Conservation (phyloP, 1,140 invertebrate species). For the Monochamus saltuarius region DNA sequence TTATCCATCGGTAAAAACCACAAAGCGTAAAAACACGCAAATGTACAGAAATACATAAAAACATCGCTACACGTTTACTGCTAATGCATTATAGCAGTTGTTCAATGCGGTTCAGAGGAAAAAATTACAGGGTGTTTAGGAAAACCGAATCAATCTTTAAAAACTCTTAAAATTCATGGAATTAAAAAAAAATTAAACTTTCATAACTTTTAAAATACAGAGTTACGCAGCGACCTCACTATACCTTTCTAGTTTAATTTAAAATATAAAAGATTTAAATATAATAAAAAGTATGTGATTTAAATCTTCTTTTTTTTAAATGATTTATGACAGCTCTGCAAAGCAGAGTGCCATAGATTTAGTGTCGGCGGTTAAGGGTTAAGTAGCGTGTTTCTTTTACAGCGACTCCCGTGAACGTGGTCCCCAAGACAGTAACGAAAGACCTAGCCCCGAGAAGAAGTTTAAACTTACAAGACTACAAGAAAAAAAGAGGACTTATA, state of each 20-base stretch:
- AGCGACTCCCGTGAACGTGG: conserved; percentile 71
- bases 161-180: no score
- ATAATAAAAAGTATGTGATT: background rate
- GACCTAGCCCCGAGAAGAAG: conserved; percentile 83
- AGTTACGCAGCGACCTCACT: no score
- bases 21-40: no score
- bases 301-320: background rate
- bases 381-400: conserved; percentile 39
- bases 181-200: no score
- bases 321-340: background rate
- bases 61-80: no score
- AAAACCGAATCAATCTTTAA: no score
- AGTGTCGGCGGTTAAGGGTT: background rate
- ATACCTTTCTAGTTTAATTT: background rate
- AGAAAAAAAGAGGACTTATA: conserved; percentile 93
- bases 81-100: no score
- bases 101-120: no score
- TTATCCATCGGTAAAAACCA: no score
- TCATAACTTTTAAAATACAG: no score
- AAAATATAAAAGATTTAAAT: background rate
- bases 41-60: no score
- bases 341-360: background rate
- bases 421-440: conserved; percentile 74
- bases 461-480: conserved; percentile 95
- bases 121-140: no score